phyloP scores from a whole-genome alignment of 1,140 invertebrate genomes.

The Trachymyrmex cornetzi region DNA sequence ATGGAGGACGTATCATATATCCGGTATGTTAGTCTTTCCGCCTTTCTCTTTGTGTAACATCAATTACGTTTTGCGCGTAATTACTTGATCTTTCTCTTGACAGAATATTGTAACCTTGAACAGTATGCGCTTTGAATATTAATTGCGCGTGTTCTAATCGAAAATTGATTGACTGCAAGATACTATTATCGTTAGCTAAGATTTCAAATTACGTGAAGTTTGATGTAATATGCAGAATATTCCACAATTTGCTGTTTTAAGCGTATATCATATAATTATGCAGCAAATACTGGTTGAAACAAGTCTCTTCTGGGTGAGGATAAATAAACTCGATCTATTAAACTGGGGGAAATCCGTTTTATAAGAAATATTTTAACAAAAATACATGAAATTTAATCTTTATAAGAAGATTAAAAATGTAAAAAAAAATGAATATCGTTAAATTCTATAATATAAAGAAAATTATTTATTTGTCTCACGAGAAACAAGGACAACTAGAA shows the following conservation, averaged over 20 bases:
- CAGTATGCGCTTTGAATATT: neutral
- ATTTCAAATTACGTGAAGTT: neutral
- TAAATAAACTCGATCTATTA: neutral
- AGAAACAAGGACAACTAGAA: neutral
- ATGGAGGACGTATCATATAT: conserved; percentile 91
- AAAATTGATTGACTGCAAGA: neutral
- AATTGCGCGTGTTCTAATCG: conserved; percentile 5
- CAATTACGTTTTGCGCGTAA: conserved; percentile 12
- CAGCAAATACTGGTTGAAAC: neutral
- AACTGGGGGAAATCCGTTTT: neutral
- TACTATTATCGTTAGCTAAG: conserved; percentile 10
- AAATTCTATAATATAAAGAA: neutral
- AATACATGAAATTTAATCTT: neutral
- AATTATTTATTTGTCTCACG: neutral
- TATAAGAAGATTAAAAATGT: neutral
- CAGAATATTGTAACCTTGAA: conserved; percentile 21
- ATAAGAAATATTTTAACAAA: neutral
- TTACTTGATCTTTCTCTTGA: neutral
- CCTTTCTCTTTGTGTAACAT: conserved; percentile 22
- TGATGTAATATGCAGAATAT: neutral
- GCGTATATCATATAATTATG: neutral
- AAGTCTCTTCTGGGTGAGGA: neutral
- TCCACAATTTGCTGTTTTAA: neutral
- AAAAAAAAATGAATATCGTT: neutral
- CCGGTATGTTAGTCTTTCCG: conserved; percentile 87